Percentiles rank a stretch among this genome's conserved stretches.
Evolutionary conservation across 2,797 vertebrate species (phyloP).

Genomic region (Tangara arthus): DNA sequence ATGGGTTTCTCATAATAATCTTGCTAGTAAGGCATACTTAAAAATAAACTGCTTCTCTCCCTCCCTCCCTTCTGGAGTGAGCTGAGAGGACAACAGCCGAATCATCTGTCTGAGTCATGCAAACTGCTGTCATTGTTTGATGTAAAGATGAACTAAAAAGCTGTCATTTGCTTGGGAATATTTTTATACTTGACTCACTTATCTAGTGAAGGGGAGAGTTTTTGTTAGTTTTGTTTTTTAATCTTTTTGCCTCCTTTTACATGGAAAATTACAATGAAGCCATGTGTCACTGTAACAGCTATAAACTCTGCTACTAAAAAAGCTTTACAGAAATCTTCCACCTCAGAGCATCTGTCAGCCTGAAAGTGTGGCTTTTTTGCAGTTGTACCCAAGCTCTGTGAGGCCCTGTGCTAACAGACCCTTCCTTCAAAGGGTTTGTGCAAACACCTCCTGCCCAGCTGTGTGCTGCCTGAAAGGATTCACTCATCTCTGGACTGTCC

Average conservation of each 20-base stretch:
- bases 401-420: neutral
- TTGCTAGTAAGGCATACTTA: neutral
- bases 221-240: neutral
- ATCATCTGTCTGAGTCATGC: slow-evolving; percentile 42
- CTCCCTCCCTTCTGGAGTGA: neutral
- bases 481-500: neutral
- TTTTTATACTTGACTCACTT: slow-evolving; percentile 55
- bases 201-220: neutral
- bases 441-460: neutral
- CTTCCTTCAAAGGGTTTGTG: neutral
- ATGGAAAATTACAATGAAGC: neutral
- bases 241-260: neutral
- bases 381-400: neutral
- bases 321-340: neutral
- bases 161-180: slow-evolving; percentile 27
- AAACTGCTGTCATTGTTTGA: slow-evolving; percentile 48
- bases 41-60: slow-evolving; percentile 25
- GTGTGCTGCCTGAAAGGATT: neutral
- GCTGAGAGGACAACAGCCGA: slow-evolving; percentile 10
- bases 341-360: neutral
- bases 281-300: neutral
- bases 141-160: slow-evolving; percentile 47
- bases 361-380: neutral
- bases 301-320: neutral
- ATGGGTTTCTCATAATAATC: neutral